These are phyloP conservation scores for Odontamblyopus lacepedii DNA, from an alignment of 2,797 vertebrate species.

Conservation along the genomic window DNA sequence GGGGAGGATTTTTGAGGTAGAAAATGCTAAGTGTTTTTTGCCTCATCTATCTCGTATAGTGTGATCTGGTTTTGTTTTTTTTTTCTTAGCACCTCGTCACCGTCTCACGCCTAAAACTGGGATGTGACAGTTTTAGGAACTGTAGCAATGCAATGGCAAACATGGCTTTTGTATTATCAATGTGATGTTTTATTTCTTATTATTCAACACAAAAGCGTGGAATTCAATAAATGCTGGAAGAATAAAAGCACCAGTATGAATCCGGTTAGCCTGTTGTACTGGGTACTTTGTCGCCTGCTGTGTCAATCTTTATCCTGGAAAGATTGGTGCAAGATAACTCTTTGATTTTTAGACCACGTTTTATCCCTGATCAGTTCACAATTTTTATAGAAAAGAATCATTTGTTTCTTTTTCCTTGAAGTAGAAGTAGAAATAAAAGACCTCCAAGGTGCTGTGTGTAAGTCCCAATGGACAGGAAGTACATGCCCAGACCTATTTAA, in stretches of 20 bases:
- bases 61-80: slow-evolving; percentile 45
- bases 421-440: not conserved
- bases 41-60: slow-evolving; percentile 37
- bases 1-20: slow-evolving; percentile 54
- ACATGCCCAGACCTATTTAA: too few relatives aligned
- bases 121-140: slow-evolving; percentile 34
- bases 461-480: not conserved
- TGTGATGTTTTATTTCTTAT: not conserved
- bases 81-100: slow-evolving; percentile 2
- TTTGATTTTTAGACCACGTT: not conserved
- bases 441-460: not conserved
- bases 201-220: not conserved
- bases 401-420: not conserved
- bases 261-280: not conserved
- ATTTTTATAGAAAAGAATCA: not conserved
- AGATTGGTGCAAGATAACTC: not conserved
- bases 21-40: slow-evolving; percentile 39
- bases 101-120: slow-evolving; percentile 30
- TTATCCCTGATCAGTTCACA: not conserved
- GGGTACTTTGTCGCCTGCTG: not conserved
- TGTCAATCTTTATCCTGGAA: slow-evolving; percentile 1
- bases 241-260: not conserved
- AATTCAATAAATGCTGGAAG: not conserved
- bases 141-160: slow-evolving; percentile 14
- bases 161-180: not conserved